Evolutionary conservation across 2,113 vertebrate genomes (phyloP).

Genomic region (Sylvia atricapilla): DNA sequence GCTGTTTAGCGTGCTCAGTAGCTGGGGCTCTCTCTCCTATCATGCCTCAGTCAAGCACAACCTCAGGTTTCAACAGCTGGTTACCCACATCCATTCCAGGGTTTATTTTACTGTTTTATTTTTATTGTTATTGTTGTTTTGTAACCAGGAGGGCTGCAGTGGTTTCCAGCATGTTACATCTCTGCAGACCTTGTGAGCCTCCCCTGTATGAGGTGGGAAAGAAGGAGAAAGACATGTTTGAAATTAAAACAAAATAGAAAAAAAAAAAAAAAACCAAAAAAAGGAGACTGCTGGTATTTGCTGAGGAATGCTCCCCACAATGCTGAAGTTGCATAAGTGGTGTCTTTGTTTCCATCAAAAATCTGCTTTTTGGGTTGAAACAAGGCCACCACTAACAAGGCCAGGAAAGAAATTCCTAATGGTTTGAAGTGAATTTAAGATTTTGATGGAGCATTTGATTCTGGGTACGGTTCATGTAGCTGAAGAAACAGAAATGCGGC

Average conservation of each 20-base stretch:
- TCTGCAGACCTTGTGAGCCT: not conserved
- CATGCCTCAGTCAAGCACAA: slow-evolving; percentile 1
- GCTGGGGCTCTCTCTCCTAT: slow-evolving; percentile 17
- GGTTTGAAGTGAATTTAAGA: slow-evolving; percentile 20
- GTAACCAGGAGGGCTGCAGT: slow-evolving; percentile 2
- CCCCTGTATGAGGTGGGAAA: not conserved
- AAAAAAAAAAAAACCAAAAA: not conserved
- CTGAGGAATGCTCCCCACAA: slow-evolving; percentile 62
- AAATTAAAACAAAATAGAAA: slow-evolving; percentile 1
- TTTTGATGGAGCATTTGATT: slow-evolving; percentile 49
- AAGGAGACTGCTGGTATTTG: not conserved
- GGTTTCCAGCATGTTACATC: not conserved
- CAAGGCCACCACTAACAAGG: slow-evolving; percentile 66
- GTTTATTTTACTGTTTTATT: slow-evolving; percentile 16
- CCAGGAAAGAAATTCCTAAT: slow-evolving; percentile 52
- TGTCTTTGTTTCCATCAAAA: slow-evolving; percentile 48
- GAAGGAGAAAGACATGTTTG: not conserved
- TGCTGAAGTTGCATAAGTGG: slow-evolving; percentile 64
- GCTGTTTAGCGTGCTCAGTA: not conserved
- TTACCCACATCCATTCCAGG: slow-evolving; percentile 54
- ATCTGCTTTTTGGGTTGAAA: slow-evolving; percentile 59
- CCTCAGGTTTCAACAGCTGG: slow-evolving; percentile 57
- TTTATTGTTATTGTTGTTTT: slow-evolving; percentile 35
- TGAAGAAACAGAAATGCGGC: slow-evolving; percentile 48
- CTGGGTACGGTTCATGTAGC: slow-evolving; percentile 27